A percentile compares a stretch with the other conserved stretches of the same genome.
Conservation (phyloP, 2,113 vertebrate species). For the Rallus limicola region DNA sequence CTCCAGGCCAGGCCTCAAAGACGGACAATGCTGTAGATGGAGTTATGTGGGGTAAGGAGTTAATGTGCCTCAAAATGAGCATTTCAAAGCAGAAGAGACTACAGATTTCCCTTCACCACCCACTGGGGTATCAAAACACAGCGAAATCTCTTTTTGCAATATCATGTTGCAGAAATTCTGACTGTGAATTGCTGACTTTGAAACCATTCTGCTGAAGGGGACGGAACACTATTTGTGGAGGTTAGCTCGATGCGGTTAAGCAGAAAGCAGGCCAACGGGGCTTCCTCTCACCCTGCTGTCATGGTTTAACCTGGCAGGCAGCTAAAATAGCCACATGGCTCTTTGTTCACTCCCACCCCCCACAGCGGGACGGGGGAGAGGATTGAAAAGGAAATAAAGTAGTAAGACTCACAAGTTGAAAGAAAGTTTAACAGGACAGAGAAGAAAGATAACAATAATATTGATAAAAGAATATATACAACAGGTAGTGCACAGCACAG, state of each 20-base stretch:
- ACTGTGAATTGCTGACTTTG: background rate
- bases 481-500: too few relatives aligned
- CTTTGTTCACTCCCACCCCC: too few relatives aligned
- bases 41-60: background rate
- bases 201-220: background rate
- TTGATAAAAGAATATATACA: too few relatives aligned
- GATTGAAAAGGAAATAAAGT: too few relatives aligned
- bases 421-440: too few relatives aligned
- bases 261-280: background rate
- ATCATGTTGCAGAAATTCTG: background rate
- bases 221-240: background rate
- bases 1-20: background rate
- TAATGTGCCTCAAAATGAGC: background rate
- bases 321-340: too few relatives aligned
- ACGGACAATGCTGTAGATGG: background rate
- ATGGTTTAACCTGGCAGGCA: too few relatives aligned
- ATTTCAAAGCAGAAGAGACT: background rate
- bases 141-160: background rate
- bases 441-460: too few relatives aligned
- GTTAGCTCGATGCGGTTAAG: background rate
- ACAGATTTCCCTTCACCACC: background rate
- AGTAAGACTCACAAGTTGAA: too few relatives aligned
- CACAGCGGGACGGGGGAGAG: too few relatives aligned
- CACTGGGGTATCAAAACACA: background rate
- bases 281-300: background rate